phyloP scores from a whole-genome alignment of 2,113 vertebrate genomes.

The Danionella cerebrum region DNA sequence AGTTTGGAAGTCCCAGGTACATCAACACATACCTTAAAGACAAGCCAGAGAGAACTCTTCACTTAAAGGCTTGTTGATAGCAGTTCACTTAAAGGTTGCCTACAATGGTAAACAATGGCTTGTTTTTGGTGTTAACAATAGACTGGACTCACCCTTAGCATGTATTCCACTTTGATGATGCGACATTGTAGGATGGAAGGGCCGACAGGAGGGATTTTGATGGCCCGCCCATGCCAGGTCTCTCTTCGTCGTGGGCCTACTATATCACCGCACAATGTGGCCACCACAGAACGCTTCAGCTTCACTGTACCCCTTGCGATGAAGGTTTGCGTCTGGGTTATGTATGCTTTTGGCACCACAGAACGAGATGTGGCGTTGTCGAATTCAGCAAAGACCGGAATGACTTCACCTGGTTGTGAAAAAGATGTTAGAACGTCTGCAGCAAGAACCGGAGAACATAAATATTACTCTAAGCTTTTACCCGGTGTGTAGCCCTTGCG shows the following conservation, averaged over 20 bases:
- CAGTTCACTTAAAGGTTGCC: too few relatives aligned
- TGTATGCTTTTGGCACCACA: constrained; percentile 77
- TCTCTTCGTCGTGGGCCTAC: constrained; percentile 68
- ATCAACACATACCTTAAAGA: constrained; percentile 80
- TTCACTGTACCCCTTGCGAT: constrained; percentile 83
- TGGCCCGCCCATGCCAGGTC: constrained; percentile 82
- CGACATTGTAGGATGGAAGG: constrained; percentile 90
- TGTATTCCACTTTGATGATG: constrained; percentile 89
- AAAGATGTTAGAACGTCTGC: not conserved
- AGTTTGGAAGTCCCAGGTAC: constrained; percentile 89
- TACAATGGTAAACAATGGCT: too few relatives aligned
- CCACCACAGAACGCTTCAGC: constrained; percentile 84
- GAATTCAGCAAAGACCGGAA: constrained; percentile 88
- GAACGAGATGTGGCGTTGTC: constrained; percentile 81
- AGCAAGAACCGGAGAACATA: not conserved
- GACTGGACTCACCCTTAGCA: constrained; percentile 72
- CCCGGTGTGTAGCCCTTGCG: constrained; percentile 95
- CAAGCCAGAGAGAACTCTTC: not conserved
- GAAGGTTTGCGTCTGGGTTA: constrained; percentile 93
- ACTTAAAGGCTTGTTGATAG: too few relatives aligned
- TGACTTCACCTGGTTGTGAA: constrained; percentile 76
- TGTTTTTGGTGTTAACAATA: too few relatives aligned
- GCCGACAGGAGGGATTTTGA: constrained; percentile 88
- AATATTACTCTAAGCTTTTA: constrained; percentile 37
- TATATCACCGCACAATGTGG: constrained; percentile 72